Conservation (phyloP, 2,797 vertebrate species). For the Ptychobarbus kaznakovi region DNA sequence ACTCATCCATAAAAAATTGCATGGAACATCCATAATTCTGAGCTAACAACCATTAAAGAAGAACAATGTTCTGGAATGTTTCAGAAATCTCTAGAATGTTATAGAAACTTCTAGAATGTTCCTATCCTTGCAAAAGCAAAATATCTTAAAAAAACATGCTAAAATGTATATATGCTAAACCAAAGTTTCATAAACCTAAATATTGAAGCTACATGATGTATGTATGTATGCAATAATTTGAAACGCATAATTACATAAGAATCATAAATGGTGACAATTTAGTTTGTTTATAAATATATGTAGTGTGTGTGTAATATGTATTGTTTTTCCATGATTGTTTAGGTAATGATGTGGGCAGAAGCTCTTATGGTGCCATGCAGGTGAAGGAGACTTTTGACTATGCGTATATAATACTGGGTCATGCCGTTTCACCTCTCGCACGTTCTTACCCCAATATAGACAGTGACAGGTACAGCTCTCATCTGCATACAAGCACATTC, state of each 20-base stretch:
- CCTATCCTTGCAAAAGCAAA: not conserved
- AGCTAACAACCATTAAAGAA: no score
- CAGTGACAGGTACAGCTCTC: constrained; percentile 86
- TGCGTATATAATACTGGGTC: constrained; percentile 94
- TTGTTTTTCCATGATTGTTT: not conserved
- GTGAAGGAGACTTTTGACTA: constrained; percentile 98
- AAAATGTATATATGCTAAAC: no score
- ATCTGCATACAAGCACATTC: not conserved
- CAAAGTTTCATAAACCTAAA: no score
- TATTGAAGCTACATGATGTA: no score
- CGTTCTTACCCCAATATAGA: constrained; percentile 95
- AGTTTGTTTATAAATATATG: no score
- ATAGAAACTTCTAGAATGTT: not conserved
- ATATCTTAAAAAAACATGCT: no score
- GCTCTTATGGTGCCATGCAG: constrained; percentile 96
- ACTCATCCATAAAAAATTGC: not conserved
- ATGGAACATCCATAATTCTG: no score
- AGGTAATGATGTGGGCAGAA: constrained; percentile 97
- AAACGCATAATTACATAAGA: no score
- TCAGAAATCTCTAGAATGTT: not conserved
- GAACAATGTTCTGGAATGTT: not conserved
- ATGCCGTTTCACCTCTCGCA: constrained; percentile 92
- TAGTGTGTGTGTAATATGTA: no score
- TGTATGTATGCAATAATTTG: no score
- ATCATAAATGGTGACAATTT: no score